Conservation (phyloP, 2,113 vertebrate species). For the Oriolus oriolus region DNA sequence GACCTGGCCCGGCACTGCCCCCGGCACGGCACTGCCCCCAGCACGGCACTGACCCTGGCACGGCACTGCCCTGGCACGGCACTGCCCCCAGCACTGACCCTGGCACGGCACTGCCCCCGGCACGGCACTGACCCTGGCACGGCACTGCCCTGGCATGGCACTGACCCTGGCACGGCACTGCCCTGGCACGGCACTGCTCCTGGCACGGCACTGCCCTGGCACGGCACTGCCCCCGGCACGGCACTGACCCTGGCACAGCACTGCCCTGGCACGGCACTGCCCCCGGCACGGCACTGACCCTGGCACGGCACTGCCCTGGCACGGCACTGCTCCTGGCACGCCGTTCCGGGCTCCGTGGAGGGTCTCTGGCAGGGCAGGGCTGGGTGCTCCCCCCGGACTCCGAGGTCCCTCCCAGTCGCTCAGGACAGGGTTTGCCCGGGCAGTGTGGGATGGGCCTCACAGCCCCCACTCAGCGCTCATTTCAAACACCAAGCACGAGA, state of each 20-base stretch:
- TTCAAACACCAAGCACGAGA: accelerated
- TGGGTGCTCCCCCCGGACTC: accelerated
- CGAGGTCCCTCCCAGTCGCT: not conserved
- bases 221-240: too few relatives aligned
- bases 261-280: not conserved
- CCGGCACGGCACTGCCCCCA: too few relatives aligned
- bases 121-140: accelerated
- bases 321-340: not conserved
- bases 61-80: too few relatives aligned
- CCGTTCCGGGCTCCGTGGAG: accelerated
- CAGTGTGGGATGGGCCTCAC: not conserved
- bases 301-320: not conserved
- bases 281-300: not conserved
- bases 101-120: not conserved
- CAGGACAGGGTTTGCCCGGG: not conserved
- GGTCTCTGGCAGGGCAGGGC: not conserved
- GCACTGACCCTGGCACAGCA: not conserved
- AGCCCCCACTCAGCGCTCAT: not conserved
- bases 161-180: too few relatives aligned
- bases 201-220: too few relatives aligned
- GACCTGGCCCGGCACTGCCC: too few relatives aligned
- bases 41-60: too few relatives aligned
- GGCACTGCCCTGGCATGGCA: too few relatives aligned
- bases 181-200: too few relatives aligned
- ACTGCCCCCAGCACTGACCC: not conserved